Base-by-base conservation (phyloP, 2,888 invertebrate species). In the Erynnis tages region DNA sequence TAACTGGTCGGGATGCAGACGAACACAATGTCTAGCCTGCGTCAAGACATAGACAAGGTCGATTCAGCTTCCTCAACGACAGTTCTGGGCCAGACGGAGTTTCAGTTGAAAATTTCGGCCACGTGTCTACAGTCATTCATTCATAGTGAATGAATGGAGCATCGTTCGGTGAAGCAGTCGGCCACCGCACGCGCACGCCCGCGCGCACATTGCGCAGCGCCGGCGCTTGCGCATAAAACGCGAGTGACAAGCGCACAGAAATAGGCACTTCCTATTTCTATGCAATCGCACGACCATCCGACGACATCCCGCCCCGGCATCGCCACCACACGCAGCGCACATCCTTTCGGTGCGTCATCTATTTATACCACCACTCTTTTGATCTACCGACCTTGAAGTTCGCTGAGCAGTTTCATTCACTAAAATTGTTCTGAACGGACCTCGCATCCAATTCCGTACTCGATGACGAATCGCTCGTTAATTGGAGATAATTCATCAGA, bases 81-180 rank as follows among this genome's bases (percentile, higher is more conserved):
- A 49, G 32, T 40, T 48, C 40, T 30, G 37, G 38, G 60, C 58
- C 50, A 55, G 55, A 41, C 60, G 64, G 60, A 65, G 71, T 76
- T 82, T 80, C 78, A 80, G 80, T 62, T 58, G 57, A 67, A 60
- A 78, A 64, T 84, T 82, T 79, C 68, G 73, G 67, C 69, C 82
- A 81, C 82, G 81, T 77, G 81, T 68, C 74, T 59, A 65, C 59
- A 67, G 62, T 76, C 71, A 72, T 78, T 81, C 87, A 88, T 87
- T 88, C 81, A 87, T 79, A 71, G 66, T 64, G 77, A 81, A 73
- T 85, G 85, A 86, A 86, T 85, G 84, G 72, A 60, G 58, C 45
- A 62, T 50, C 53, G 54, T 48, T 48, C 54, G 58, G 69, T 71
- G 74, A 73, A 75, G 74, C 82, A 84, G 85, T 82, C 80, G 78